Conservation (phyloP, 1,140 invertebrate genomes). For the Caenorhabditis briggsae region DNA sequence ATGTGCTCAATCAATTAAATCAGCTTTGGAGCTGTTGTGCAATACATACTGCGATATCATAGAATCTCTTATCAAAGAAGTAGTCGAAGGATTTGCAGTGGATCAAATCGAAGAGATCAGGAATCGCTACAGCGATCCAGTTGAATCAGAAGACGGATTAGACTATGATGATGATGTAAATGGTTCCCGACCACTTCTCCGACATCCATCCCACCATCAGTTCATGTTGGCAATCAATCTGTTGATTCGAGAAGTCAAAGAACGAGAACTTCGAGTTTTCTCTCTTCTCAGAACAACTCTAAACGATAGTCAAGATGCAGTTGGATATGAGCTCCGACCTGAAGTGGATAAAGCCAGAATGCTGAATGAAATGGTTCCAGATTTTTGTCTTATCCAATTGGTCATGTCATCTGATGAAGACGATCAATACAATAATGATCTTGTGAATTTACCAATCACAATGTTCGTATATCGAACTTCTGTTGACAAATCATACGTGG, state of each 20-base stretch:
- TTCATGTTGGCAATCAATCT: constrained; percentile 17
- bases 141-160: constrained; percentile 2
- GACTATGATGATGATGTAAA: neutral
- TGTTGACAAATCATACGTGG: constrained; percentile 14
- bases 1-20: constrained; percentile 39
- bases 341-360: neutral
- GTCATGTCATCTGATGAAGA: constrained; percentile 32
- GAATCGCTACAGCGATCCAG: neutral
- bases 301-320: constrained; percentile 43
- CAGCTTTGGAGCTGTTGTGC: neutral
- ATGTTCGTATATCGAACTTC: constrained; percentile 1
- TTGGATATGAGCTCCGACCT: constrained; percentile 6
- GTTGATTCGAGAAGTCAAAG: constrained; percentile 35
- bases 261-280: constrained; percentile 36
- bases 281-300: constrained; percentile 19
- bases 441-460: constrained; percentile 1
- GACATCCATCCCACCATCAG: neutral
- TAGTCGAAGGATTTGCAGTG: constrained; percentile 9
- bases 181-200: neutral
- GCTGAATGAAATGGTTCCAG: constrained; percentile 4
- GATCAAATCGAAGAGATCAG: constrained; percentile 37
- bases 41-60: constrained; percentile 35
- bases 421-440: constrained; percentile 4
- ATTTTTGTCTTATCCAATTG: constrained; percentile 25
- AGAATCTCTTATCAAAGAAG: constrained; percentile 15